Evolutionary conservation across 1,140 invertebrate species (phyloP).

Genomic region (Amphibalanus amphitrite): DNA sequence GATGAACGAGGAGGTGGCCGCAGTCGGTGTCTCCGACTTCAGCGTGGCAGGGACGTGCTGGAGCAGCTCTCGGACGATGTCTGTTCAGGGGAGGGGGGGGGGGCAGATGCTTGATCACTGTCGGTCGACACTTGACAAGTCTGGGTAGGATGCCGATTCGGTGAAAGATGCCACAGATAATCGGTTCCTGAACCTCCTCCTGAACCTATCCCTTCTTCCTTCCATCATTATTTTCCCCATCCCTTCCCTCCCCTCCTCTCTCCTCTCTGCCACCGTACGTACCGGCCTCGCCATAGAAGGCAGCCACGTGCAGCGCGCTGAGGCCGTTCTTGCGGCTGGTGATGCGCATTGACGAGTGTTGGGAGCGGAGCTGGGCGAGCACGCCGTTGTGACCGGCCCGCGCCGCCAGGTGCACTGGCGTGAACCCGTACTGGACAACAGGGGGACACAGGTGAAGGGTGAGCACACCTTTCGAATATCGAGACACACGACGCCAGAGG

Average conservation of each 20-base stretch:
- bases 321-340: constrained; percentile 91
- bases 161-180: no score
- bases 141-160: no score
- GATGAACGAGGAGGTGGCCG: constrained; percentile 37
- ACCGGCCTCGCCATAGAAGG: constrained; percentile 89
- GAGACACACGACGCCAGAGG: no score
- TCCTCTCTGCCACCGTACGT: constrained; percentile 15
- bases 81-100: constrained; percentile 28
- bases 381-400: constrained; percentile 87
- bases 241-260: no score
- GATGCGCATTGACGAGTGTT: constrained; percentile 57
- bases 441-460: no score
- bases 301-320: constrained; percentile 91
- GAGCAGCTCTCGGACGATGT: constrained; percentile 87
- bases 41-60: constrained; percentile 83
- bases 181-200: no score
- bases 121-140: no score
- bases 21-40: constrained; percentile 78
- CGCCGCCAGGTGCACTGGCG: constrained; percentile 87
- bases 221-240: no score
- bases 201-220: no score
- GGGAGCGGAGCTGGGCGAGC: constrained; percentile 72
- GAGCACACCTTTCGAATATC: no score
- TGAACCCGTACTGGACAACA: constrained; percentile 71
- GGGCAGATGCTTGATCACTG: background rate